Base-by-base conservation (phyloP, 2,797 vertebrate species). In the Huso huso region DNA sequence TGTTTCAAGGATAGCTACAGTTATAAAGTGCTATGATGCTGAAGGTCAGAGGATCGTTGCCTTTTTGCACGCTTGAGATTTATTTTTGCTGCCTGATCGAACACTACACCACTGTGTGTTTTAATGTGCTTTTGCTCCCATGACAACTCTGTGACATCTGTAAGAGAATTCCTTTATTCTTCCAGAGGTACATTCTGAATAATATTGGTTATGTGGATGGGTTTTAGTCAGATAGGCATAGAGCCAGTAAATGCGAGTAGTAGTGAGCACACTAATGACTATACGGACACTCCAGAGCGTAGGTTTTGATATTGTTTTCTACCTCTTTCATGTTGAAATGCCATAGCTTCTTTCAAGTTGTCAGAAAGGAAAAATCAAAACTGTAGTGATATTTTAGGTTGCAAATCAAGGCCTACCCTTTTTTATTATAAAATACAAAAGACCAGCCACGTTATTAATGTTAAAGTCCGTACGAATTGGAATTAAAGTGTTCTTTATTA, bases 401-500 rank as follows among this genome's bases (percentile, higher is more conserved):
- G 37, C 37, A 37, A 37, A 37, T 37, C 37, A 37, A 37, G 5
- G 37, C 37, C 1, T 4, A 5, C 37, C 37, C 37, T 37, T 37
- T 37, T 37, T 37, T 37, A 37, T 37, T 37, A 37, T 37, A 37
- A 37, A 37, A 37, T 51, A 71, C 72, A 80, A 66, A 78, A 66
- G 60, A 76, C 52, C 57, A 48, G 52, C 15, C 63, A 69, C 73
- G 74, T 75, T 75, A 76, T 71, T 73, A 72, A 68, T 57, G 63
- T 48, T 59, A 55, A 65, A 69, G 71, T 67, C 58, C 63, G 69
- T 66, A 71, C 69, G 68, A 73, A 73, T 77, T 66, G 71, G 70
- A 80, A 79, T 78, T 68, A 66, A 69, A 70, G 66, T 71, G 69
- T 74, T 52, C 57, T 62, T 66, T 65, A 72, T 82, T 79, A 76